Percentiles rank a stretch among this genome's conserved stretches.
Evolutionary conservation across 2,797 vertebrate genomes (phyloP).

Genomic region (Threskiornis aethiopicus): DNA sequence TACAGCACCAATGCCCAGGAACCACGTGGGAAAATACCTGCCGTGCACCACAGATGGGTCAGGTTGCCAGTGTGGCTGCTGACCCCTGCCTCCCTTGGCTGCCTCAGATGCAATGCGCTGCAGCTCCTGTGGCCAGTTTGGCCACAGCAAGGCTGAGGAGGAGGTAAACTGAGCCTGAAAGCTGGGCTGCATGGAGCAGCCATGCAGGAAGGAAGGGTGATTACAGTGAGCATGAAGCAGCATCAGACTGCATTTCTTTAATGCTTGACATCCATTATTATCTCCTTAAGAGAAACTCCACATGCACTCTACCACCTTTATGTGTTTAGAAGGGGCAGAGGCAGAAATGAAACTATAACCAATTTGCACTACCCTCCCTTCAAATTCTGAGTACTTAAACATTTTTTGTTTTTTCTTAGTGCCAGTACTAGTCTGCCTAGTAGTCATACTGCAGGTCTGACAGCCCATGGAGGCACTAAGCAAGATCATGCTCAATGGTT

Average conservation of each 20-base stretch:
- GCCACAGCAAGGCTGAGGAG: not conserved
- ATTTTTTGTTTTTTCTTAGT: not conserved
- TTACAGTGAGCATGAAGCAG: not conserved
- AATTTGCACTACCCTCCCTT: not conserved
- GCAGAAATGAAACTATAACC: not conserved
- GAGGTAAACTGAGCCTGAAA: not conserved
- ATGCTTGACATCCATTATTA: not conserved
- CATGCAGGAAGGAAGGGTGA: not conserved
- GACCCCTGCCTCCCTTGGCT: not conserved
- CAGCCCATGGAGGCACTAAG: not conserved
- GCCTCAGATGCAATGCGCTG: rapidly evolving
- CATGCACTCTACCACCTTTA: not conserved
- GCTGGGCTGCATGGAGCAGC: not conserved
- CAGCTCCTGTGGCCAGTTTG: not conserved
- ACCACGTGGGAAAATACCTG: not conserved
- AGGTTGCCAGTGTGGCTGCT: not conserved
- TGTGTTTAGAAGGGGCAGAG: not conserved
- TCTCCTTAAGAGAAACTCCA: not conserved
- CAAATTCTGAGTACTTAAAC: not conserved
- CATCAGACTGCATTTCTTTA: not conserved
- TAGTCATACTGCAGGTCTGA: not conserved
- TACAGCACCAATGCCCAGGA: not conserved
- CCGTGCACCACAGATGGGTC: rapidly evolving
- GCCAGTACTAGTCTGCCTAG: not conserved
- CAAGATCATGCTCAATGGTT: not conserved